Evolutionary conservation across 1,140 invertebrate species (phyloP), one percentile per base, ranked within the genome.

Genomic region (Neodiprion lecontei): DNA sequence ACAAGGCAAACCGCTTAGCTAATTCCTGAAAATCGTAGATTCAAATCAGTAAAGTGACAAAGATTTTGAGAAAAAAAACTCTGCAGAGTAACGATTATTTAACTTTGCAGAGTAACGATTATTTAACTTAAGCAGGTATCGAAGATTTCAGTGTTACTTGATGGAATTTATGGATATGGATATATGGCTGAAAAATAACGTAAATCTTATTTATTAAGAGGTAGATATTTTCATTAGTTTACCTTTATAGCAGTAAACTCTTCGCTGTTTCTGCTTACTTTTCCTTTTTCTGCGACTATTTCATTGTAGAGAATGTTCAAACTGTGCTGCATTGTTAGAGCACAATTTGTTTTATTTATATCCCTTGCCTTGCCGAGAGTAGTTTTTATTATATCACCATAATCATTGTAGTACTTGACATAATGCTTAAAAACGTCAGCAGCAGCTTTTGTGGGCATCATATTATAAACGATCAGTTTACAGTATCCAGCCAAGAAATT

Each of bases 311-410:
- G 90, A 85, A 92, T 94, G 80, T 94, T 97, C 80, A 99, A 92
- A 87, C 97, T 97, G 9, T 97, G 89, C 68, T 96, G 94, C 92
- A 99, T 97, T 5, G 97, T 99, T 78, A 98, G 91, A 7, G 98
- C 97, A 88, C 98, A 99, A 83, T 96, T 95, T 0, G 97, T 94
- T 90, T 99, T 99, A 89, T 98, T 99, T 70, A 99, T 99, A 88
- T 99, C 98, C 77, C 98, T 91, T 1, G 97, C 96, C 89, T 99
- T 99, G 72, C 96, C 95, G 78, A 99, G 89, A 1, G 98, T 99
- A 11, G 95, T 94, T 90, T 99, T 99, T 72, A 99, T 99, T 72
- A 99, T 99, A 87, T 99, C 98, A n/a, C 98, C 98, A 90, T 99
- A 99, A 87, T 99, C 97, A 86, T 98, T 98, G 85, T 98, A 99